Evolutionary conservation across 2,113 vertebrate genomes (phyloP), one percentile per base, ranked within the genome.

Genomic region (Chaenocephalus aceratus): DNA sequence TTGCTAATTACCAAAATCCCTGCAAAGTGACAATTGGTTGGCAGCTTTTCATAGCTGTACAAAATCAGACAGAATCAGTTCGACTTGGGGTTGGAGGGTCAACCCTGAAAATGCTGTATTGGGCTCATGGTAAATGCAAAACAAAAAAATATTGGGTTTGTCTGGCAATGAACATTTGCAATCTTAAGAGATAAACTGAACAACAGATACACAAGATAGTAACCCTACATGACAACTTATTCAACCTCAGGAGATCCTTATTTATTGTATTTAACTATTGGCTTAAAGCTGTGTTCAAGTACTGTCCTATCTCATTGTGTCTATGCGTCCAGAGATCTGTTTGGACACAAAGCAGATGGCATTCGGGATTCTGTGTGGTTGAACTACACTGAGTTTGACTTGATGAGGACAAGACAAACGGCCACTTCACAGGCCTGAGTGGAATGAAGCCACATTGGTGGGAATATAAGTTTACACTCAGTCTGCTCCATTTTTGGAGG

Each of bases 401-500:
- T 76, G 56, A 83, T 18, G 46, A 52, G 54, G 41, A 62, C 0
- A 3, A 86, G 76, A 82, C 48, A 72, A 85, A 60, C 4, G n/a
- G 26, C 34, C 58, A 71, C 68, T 69, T 82, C 49, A 71, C 49
- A 4, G 34, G 21, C 41, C 54, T 14, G 70, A 67, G 44, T 14
- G 61, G 54, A 53, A 52, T 11, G 62, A 71, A 75, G 70, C 74
- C 54, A 64, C 53, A 58, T 36, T 10, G 46, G 51, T 46, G 54
- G 53, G 62, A 58, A 41, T 51, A 14, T 13, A 70, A 21, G 59
- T 79, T 75, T 72, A 58, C 36, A 18, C 57, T 83, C 9, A 44
- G 75, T 63, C 71, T 58, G 16, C 23, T 75, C 60, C 62, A 26
- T 48, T 60, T n/a, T 65, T 86, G 87, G 82, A 74, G 8, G 21